These are phyloP conservation scores for Tenodera sinensis DNA, from an alignment of 2,888 invertebrate species.

Conservation along the genomic window DNA sequence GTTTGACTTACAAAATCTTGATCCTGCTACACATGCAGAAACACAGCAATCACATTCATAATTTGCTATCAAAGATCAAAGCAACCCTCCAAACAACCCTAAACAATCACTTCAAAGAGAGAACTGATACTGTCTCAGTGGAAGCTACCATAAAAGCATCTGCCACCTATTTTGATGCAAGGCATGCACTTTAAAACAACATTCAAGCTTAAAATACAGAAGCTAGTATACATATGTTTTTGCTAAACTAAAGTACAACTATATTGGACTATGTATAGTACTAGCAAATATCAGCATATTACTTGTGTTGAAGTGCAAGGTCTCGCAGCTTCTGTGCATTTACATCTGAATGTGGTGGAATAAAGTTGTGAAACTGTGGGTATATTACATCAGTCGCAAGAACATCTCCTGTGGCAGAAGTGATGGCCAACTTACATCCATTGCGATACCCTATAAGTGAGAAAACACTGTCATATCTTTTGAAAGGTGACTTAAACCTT, in stretches of 20 bases:
- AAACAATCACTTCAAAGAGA: too few relatives aligned
- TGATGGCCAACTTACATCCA: constrained; percentile 85
- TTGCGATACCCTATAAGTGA: constrained; percentile 64
- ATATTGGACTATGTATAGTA: constrained; percentile 47
- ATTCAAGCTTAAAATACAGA: too few relatives aligned
- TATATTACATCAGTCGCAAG: constrained; percentile 66
- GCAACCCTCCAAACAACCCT: too few relatives aligned
- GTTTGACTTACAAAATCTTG: too few relatives aligned
- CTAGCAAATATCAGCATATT: neutral
- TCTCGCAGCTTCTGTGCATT: constrained; percentile 50
- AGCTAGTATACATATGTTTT: too few relatives aligned
- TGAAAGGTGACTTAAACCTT: neutral
- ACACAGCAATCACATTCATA: too few relatives aligned
- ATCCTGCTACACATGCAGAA: too few relatives aligned
- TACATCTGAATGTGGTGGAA: constrained; percentile 40
- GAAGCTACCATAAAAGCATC: too few relatives aligned
- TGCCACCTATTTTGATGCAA: too few relatives aligned
- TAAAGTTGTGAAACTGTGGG: constrained; percentile 49
- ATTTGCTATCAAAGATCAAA: too few relatives aligned
- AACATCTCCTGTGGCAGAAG: constrained; percentile 67
- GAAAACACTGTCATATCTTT: neutral
- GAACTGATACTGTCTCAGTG: too few relatives aligned
- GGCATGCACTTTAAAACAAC: too few relatives aligned
- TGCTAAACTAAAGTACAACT: constrained; percentile 21
- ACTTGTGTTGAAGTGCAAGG: constrained; percentile 49